A percentile compares a stretch with the other conserved stretches of the same genome.
phyloP scores from a whole-genome alignment of 2,797 vertebrate species.

The Garrulus glandarius region DNA sequence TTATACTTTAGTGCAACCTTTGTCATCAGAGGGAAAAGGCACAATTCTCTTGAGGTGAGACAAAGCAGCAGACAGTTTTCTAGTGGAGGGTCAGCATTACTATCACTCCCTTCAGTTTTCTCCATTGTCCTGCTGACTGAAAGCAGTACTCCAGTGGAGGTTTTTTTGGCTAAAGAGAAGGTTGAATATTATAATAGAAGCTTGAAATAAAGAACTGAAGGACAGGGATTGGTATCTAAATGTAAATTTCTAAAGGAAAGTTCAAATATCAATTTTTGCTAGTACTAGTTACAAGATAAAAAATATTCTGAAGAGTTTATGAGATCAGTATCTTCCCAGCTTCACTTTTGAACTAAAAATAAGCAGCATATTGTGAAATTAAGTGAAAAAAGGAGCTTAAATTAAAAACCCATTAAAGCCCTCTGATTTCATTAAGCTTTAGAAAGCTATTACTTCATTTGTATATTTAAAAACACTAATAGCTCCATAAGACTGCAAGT shows the following conservation, averaged over 20 bases:
- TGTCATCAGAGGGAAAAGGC: not conserved
- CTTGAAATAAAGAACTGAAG: not conserved
- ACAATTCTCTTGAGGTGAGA: not conserved
- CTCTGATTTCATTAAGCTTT: slow-evolving; percentile 3
- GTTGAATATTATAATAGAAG: not conserved
- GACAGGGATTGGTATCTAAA: not conserved
- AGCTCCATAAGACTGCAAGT: not conserved
- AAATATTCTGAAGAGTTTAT: not conserved
- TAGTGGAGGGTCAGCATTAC: not conserved
- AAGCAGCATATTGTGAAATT: not conserved
- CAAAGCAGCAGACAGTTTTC: not conserved
- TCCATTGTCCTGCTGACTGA: not conserved
- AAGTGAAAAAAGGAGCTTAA: not conserved
- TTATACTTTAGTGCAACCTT: not conserved
- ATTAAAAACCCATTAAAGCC: slow-evolving; percentile 8
- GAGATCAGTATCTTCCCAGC: not conserved
- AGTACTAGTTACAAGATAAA: not conserved
- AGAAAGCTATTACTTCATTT: not conserved
- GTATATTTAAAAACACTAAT: not conserved
- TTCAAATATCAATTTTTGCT: not conserved
- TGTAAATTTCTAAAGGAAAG: not conserved
- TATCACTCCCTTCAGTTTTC: not conserved
- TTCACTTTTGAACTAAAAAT: not conserved
- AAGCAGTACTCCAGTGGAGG: accelerated
- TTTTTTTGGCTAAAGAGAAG: not conserved